Evolutionary conservation across 1,140 invertebrate species (phyloP), one percentile per base, ranked within the genome.

Genomic region (Drosophila auraria): DNA sequence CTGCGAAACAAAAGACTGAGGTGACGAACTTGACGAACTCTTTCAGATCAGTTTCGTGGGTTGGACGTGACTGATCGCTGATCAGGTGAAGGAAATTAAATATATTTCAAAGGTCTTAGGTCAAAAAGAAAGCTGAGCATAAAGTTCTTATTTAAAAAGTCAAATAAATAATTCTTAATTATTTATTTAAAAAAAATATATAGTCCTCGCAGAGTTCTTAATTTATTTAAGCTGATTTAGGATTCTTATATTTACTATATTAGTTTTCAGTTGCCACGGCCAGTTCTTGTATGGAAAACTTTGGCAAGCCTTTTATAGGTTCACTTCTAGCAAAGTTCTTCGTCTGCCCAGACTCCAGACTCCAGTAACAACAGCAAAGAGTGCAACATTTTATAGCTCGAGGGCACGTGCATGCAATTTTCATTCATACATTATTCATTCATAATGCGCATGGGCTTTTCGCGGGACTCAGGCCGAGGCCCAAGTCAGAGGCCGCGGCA

Each of bases 341-440:
- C 38, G 17, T 50, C 38, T 57, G 14, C 25, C 1, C 38, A 61
- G 30, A 59, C 57, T 59, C 2, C 38, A 72, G 30, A 59, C 57
- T 59, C 33, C 14, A n/a, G 42, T 36, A 74, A 50, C 57, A 50
- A 20, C 36, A 12, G 33, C 72, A 65, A 64, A 80, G 64, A 91
- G 87, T 91, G 87, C 81, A 81, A 91, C 79, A 82, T 91, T 91
- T 91, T 84, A 84, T 91, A 84, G 87, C 87, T 81, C 59, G 57
- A 79, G 83, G 87, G 89, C 87, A 91, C 87, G 87, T 91, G 87
- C 84, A 91, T 82, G 87, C 87, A 91, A 91, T 91, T 91, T 91
- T 91, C 87, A 91, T 91, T 91, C 87, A 91, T 91, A 91, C 87
- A 91, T 91, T 91, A 91, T 91, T 91, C 87, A 91, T 91, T 91